Percentiles rank a stretch among this genome's conserved stretches.
Evolutionary conservation across 2,888 invertebrate genomes (phyloP).

Genomic region (Podotricha telesiphe): DNA sequence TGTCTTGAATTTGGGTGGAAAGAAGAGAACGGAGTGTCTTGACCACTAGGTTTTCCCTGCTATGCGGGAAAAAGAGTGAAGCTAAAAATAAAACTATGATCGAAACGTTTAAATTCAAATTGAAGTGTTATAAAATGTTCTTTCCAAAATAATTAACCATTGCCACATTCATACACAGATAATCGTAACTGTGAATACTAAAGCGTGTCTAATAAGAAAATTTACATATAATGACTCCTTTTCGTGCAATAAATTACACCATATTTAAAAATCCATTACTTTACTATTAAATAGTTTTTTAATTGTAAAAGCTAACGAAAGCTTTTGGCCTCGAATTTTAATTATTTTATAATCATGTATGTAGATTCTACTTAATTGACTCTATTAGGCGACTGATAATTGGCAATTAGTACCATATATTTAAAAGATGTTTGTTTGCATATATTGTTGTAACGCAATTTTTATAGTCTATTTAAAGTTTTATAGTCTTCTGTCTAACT

Average conservation of each 20-base stretch:
- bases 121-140: too few species aligned
- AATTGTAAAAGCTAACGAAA: conserved; percentile 17
- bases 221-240: conserved; percentile 5
- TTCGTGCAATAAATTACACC: conserved; percentile 8
- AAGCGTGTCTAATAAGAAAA: conserved; percentile 11
- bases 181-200: conserved; percentile 2
- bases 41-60: too few species aligned
- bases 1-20: too few species aligned
- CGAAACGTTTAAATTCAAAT: too few species aligned
- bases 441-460: not conserved
- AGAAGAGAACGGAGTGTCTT: too few species aligned
- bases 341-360: not conserved
- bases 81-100: too few species aligned
- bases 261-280: conserved; percentile 16
- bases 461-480: too few species aligned
- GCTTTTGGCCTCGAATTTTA: conserved; percentile 8
- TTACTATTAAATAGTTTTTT: conserved; percentile 10
- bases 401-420: conserved; percentile 8
- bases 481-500: too few species aligned
- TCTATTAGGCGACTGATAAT: not conserved
- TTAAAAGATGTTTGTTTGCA: not conserved
- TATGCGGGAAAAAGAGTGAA: too few species aligned
- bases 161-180: too few species aligned
- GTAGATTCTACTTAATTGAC: conserved; percentile 11
- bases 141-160: too few species aligned